Evolutionary conservation across 2,113 vertebrate species (phyloP), one percentile per base, ranked within the genome.

Genomic region (Melanostigma gelatinosum): DNA sequence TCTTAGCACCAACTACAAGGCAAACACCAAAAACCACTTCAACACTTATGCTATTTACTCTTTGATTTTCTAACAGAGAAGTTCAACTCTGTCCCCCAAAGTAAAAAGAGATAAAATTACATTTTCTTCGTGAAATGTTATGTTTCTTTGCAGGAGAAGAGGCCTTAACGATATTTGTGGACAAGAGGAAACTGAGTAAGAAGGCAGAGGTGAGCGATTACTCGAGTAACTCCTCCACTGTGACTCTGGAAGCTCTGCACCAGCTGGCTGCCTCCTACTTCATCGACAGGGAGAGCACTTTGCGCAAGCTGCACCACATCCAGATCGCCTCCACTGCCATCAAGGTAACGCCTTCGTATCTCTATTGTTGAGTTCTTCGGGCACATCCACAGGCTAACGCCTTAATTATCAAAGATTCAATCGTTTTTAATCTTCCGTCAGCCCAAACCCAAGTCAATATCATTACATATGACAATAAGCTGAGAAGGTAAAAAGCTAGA

Each of bases 121-220:
- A 32, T 72, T 54, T n/a, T 29, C 36, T 29, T 48, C 15, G 1
- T 15, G 8, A 60, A 58, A 54, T 42, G 8, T 50, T 66, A 0
- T 63, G 32, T 79, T 52, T 64, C 32, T 79, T 16, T 84, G 3
- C 93, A 99, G 97, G 97, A 89, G 97, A 99, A 93, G 97, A 99
- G 93, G 97, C 97, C 46, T 95, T 99, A 92, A 98, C 97, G 1
- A 98, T 99, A 95, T 99, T 98, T 94, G 97, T 98, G 93, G 97
- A 99, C 95, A 98, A 99, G 91, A 92, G 96, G 93, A 98, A 98
- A 93, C 93, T 99, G 94, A 98, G 96, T 90, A 98, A 95, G 87
- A 95, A 96, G 86, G 91, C 95, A 0, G 97, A 98, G 63, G 95
- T 94, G 67, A 96, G 94, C 4, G 96, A 98, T 32, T 90, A 94